These are phyloP conservation scores for Caenorhabditis sinica DNA, from an alignment of 2,888 invertebrate genomes.

Conservation along the genomic window DNA sequence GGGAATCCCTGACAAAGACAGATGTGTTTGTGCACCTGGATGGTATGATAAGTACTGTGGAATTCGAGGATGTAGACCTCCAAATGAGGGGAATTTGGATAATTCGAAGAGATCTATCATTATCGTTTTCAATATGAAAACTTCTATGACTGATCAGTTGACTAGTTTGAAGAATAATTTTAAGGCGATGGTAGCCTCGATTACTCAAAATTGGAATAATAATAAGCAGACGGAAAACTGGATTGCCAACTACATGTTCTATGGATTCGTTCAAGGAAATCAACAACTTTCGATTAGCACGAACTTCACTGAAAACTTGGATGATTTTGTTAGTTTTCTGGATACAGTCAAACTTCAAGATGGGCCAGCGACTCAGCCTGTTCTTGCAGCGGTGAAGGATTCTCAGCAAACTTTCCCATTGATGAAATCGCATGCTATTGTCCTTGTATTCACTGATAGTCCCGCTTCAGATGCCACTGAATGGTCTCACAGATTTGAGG, in stretches of 20 bases:
- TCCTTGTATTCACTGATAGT: constrained; percentile 54
- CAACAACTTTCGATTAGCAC: background rate
- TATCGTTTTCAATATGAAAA: constrained; percentile 61
- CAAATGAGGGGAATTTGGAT: constrained; percentile 58
- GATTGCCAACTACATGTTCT: constrained; percentile 47
- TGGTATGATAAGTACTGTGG: constrained; percentile 67
- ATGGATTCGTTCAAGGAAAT: constrained; percentile 38
- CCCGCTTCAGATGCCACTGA: constrained; percentile 42
- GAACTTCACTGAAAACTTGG: background rate
- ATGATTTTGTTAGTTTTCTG: constrained; percentile 27
- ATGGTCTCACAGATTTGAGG: constrained; percentile 45
- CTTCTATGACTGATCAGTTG: constrained; percentile 46
- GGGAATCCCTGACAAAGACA: constrained; percentile 60
- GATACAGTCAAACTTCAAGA: constrained; percentile 7
- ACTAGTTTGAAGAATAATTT: constrained; percentile 30
- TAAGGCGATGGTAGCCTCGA: constrained; percentile 15
- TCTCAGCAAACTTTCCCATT: constrained; percentile 38
- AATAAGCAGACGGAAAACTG: constrained; percentile 23
- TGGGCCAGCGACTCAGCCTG: constrained; percentile 28
- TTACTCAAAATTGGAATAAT: constrained; percentile 33
- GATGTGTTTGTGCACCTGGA: constrained; percentile 67
- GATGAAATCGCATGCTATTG: constrained; percentile 31
- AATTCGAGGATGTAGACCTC: constrained; percentile 67
- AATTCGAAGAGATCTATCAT: constrained; percentile 47
- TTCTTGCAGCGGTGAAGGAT: constrained; percentile 26